Base-by-base conservation (phyloP, 2,888 invertebrate species). In the Tipula vernalis region DNA sequence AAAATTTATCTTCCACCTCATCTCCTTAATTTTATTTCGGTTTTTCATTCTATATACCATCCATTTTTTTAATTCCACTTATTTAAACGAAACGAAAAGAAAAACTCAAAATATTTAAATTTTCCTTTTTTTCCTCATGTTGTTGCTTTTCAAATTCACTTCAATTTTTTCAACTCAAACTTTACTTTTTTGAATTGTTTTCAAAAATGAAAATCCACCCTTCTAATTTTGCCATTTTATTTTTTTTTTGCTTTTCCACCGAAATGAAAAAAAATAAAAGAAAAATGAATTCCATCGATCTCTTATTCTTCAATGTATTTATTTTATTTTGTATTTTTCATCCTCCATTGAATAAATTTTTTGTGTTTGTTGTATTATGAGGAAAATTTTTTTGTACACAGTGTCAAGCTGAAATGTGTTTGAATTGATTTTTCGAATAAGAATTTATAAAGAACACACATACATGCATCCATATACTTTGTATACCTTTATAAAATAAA, bases 171-270 rank as follows among this genome's bases (percentile, higher is more conserved):
- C 41, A 39, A 84, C 84, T 84, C 84, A 39, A 41, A 36, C 15
- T 84, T 84, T 84, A 28, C 71, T 84, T 84, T 84, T 84, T 84
- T 84, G 84, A 84, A 36, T 39, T 39, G 84, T 39, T 84, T 84
- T 84, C 84, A 84, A 84, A 84, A 84, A 84, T 84, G 84, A 39
- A 84, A 84, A 84, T 84, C 84, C 84, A 39, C 84, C 71, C 71
- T 71, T 71, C 71, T 71, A 71, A 71, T 71, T 71, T 71, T 71
- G 28, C 28, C 71, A 28, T 71, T 71, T 18, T 51, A 15, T 51
- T 51, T 51, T 51, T 15, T 12, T 6, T 18, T 71, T 28, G 28
- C 28, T 71, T 71, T 71, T 71, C 71, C 28, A 71, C 8, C 71
- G 28, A 71, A 71, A 71, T 71, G 71, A 71, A 71, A 71, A 51